Conservation (phyloP, 2,888 invertebrate genomes). For the Argyresthia goedartella region DNA sequence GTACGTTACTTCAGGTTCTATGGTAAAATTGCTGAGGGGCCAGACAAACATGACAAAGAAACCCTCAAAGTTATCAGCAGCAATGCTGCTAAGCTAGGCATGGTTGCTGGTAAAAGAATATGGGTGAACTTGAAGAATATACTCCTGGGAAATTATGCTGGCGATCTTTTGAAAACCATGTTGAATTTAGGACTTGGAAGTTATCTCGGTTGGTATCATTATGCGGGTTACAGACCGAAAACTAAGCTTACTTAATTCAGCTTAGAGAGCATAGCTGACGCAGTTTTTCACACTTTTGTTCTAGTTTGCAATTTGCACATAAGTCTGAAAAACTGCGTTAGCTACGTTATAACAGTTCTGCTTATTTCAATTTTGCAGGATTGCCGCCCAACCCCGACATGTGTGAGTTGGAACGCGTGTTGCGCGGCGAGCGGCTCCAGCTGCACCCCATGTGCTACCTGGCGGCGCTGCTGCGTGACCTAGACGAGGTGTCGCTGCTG, state of each 20-base stretch:
- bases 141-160: conserved; percentile 84
- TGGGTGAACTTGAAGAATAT: conserved; percentile 96
- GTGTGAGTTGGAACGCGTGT: conserved; percentile 76
- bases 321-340: too few species aligned
- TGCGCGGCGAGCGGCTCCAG: conserved; percentile 58
- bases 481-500: conserved; percentile 79
- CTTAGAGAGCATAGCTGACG: too few species aligned
- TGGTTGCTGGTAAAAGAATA: conserved; percentile 95
- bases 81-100: conserved; percentile 81
- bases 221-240: too few species aligned
- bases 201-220: conserved; percentile 74
- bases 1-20: conserved; percentile 91
- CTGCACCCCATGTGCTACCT: conserved; percentile 83
- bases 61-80: conserved; percentile 82
- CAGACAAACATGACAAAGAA: conserved; percentile 79
- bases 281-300: too few species aligned
- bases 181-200: conserved; percentile 78
- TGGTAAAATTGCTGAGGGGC: conserved; percentile 83
- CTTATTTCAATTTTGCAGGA: too few species aligned
- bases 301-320: too few species aligned
- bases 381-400: conserved; percentile 77
- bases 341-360: too few species aligned
- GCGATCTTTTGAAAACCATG: conserved; percentile 80
- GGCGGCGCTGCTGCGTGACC: conserved; percentile 74
- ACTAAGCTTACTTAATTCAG: too few species aligned